Evolutionary conservation across 2,888 invertebrate species (phyloP), one percentile per base, ranked within the genome.

Genomic region (Silvanus unidentatus): DNA sequence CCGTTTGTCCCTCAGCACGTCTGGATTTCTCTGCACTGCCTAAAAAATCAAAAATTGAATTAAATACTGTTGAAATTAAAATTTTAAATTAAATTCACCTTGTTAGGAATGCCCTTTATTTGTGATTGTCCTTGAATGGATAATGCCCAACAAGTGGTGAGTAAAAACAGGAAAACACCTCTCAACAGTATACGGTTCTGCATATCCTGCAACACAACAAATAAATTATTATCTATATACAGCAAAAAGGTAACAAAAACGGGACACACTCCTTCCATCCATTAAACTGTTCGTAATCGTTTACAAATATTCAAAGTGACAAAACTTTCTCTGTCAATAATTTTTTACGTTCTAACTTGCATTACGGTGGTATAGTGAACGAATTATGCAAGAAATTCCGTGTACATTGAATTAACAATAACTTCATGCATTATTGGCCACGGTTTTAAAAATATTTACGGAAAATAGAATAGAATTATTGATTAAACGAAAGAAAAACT

Each of bases 121-220:
- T n/a, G n/a, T n/a, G n/a, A n/a, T n/a, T n/a, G n/a, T 11, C 43
- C 32, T 40, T 57, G 54, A 2, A 55, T 27, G 6, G 60, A 49
- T 29, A 58, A 22, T 14, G 53, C 48, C 14, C 59, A 43, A 39
- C 55, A 59, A 22, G 52, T 49, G 42, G 57, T 54, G 38, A 56
- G 40, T 28, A 58, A 30, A 27, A 60, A 55, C 40, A 62, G 42
- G 16, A 59, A 36, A 14, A 55, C 32, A 37, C 45, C 57, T 49
- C 56, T 54, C 22, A 52, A 9, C 13, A 62, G 38, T 16, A 59
- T 42, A 22, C 50, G 43, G 46, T 50, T 50, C 47, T 50, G 53
- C 63, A 63, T 63, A 56, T 47, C 54, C 61, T 61, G 50, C 27
- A 58, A 50, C 38, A 43, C 22, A 46, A 36, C 32, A 42, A 40